Evolutionary conservation across 2,113 vertebrate species (phyloP).

Genomic region (Blennius ocellaris): DNA sequence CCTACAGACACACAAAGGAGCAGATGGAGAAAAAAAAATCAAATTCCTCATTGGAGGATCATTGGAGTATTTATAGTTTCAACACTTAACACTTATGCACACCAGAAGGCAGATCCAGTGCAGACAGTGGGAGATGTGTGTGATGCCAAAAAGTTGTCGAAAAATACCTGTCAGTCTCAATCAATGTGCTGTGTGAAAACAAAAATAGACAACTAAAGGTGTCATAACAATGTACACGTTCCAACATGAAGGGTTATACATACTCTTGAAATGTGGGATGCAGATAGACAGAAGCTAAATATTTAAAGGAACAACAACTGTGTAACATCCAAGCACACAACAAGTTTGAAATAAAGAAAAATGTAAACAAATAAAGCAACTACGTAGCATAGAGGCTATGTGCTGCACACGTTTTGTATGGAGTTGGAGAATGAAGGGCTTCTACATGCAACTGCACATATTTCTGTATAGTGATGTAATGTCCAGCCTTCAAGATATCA

Average conservation of each 20-base stretch:
- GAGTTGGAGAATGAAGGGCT: background rate
- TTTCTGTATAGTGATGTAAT: conserved; percentile 33
- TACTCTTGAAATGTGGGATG: background rate
- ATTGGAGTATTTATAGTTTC: conserved; percentile 63
- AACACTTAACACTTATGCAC: conserved; percentile 56
- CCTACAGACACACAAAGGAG: conserved; percentile 29
- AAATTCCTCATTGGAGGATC: conserved; percentile 42
- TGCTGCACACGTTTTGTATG: background rate
- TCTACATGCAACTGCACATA: conserved; percentile 21
- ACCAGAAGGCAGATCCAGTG: conserved; percentile 20
- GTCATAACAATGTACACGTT: conserved; percentile 3
- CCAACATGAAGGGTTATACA: background rate
- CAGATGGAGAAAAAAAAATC: conserved; percentile 5
- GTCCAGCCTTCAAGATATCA: conserved; percentile 38
- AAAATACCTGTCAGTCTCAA: conserved; percentile 10
- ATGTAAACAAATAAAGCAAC: too few relatives aligned
- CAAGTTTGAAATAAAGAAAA: too few relatives aligned
- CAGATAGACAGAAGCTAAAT: background rate
- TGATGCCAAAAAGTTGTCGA: background rate
- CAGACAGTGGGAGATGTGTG: background rate
- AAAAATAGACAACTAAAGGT: conserved; percentile 2
- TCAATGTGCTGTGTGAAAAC: background rate
- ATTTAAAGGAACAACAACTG: background rate
- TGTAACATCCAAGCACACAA: too few relatives aligned
- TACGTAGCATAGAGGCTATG: background rate